Conservation (phyloP, 2,888 invertebrate genomes). For the Drosophila fungiperda region DNA sequence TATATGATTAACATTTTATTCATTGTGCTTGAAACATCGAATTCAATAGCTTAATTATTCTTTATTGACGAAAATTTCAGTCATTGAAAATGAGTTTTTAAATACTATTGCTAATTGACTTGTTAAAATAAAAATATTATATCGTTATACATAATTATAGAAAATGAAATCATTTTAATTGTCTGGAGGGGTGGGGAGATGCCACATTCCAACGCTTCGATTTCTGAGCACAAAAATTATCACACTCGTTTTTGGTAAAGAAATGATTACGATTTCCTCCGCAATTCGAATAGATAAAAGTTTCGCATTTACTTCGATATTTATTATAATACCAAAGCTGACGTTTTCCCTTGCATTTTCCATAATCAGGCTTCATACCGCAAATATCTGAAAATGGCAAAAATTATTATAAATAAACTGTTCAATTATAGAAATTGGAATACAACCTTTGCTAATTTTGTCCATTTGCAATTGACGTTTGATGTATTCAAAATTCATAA, state of each 20-base stretch:
- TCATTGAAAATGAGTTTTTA: conserved; percentile 27
- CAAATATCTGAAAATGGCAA: conserved; percentile 35
- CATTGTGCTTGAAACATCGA: background rate
- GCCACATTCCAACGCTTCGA: background rate
- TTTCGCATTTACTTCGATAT: conserved; percentile 10
- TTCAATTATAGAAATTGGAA: background rate
- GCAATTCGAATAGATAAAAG: conserved; percentile 46
- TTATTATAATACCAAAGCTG: conserved; percentile 41
- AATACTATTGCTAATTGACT: background rate
- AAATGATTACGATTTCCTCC: conserved; percentile 53
- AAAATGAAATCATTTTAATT: background rate
- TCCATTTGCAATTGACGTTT: background rate
- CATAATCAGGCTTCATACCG: conserved; percentile 7
- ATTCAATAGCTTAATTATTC: background rate
- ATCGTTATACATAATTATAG: background rate
- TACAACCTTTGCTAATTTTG: conserved; percentile 13
- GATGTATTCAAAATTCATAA: background rate
- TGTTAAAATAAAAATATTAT: background rate
- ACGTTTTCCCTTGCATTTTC: conserved; percentile 37
- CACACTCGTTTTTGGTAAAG: conserved; percentile 25
- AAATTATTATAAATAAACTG: background rate
- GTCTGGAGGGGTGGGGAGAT: background rate
- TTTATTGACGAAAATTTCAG: background rate
- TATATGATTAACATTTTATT: background rate
- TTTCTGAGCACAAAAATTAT: conserved; percentile 19